Percentiles rank a stretch among this genome's conserved stretches.
Evolutionary conservation across 2,888 invertebrate genomes (phyloP).

Genomic region (Synanthedon formicaeformis): DNA sequence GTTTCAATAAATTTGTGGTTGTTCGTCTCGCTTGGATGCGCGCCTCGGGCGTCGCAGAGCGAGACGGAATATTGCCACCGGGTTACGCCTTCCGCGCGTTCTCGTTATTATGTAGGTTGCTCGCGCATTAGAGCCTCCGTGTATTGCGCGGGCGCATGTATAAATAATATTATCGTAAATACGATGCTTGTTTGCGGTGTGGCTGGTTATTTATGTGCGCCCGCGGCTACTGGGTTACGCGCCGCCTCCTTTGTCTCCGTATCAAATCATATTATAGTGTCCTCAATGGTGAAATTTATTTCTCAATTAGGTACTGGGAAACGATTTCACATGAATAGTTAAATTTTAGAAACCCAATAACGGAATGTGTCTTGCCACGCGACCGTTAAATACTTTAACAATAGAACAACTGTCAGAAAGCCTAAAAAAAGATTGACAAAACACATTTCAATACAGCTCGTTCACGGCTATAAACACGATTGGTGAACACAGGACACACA

Average conservation of each 20-base stretch:
- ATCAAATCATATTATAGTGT: background rate
- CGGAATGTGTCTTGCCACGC: conserved; percentile 27
- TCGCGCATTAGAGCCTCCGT: conserved; percentile 61
- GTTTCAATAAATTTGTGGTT: conserved; percentile 70
- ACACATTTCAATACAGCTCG: conserved; percentile 22
- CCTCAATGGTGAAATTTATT: no score
- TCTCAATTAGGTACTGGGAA: no score
- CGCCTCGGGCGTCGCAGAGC: conserved; percentile 57
- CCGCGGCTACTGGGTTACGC: conserved; percentile 57
- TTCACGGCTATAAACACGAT: conserved; percentile 50
- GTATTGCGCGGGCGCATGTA: conserved; percentile 49
- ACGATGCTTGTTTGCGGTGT: conserved; percentile 46
- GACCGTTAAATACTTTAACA: conserved; percentile 14
- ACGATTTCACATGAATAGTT: no score
- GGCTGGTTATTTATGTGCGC: conserved; percentile 55
- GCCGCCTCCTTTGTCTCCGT: conserved; percentile 27
- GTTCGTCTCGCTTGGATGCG: conserved; percentile 64
- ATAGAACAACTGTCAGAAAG: conserved; percentile 27
- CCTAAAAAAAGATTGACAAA: conserved; percentile 24
- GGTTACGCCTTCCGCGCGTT: conserved; percentile 69
- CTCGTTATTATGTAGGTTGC: conserved; percentile 67
- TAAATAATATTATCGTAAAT: conserved; percentile 64
- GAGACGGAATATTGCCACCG: conserved; percentile 61
- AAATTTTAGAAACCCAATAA: background rate
- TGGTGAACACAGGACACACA: conserved; percentile 37